Evolutionary conservation across 2,113 vertebrate genomes (phyloP), one percentile per base, ranked within the genome.

Genomic region (Telmatochromis sp.): DNA sequence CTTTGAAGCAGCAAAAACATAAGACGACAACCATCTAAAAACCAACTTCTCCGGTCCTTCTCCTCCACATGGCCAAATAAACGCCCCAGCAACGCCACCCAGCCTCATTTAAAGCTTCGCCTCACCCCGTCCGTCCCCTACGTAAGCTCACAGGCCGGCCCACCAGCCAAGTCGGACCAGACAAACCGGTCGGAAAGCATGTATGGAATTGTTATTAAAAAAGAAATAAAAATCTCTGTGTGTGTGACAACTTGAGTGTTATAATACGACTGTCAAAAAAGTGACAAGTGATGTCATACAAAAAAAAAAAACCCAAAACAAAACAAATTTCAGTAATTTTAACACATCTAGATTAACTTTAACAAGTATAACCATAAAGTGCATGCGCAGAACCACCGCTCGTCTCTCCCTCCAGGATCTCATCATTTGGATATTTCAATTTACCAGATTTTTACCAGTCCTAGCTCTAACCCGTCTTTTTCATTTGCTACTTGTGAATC

Each of bases 121-220:
- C 71, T 75, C 88, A 89, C 90, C 86, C 90, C 89, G 26, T 89
- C 82, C 91, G 80, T 93, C 90, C 88, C 42, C 81, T 3, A 80
- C 1, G 9, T 21, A 28, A 11, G 1, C 33, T 11, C 13, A 3
- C 86, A 47, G 81, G 6, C 73, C 79, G 58, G 79, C 86, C 57
- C 71, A 73, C 35, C 81, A 19, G 45, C 17, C 6, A 17, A 82
- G 80, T 53, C 10, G 7, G 28, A 57, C 91, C 1, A 31, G 94
- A 84, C 51, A 1, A 11, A 92, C 93, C 89, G 79, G 93, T 89
- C 80, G 7, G 37, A 63, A 81, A 28, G 42, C 6, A 12, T 47
- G 1, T 53, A 6, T 37, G 7, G 7, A 65, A 65, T 65, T 7
- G 4, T 65, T 65, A 12, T 65, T 35, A 37, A 65, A 68, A 68